Evolutionary conservation across 1,140 invertebrate species (phyloP).

Genomic region (Drosophila suzukii): DNA sequence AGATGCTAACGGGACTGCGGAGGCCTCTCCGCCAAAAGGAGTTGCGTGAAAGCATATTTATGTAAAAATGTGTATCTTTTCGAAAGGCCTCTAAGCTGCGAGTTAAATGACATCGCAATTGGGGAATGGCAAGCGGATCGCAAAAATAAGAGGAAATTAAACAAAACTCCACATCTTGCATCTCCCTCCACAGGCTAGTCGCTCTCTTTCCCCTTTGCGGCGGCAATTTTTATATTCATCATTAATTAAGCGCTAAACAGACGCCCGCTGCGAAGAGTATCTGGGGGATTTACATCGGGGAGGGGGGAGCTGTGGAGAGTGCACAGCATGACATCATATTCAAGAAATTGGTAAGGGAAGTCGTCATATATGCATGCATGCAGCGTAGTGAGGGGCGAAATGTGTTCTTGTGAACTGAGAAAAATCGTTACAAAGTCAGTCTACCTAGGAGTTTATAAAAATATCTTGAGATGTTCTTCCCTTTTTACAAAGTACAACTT

Average conservation of each 20-base stretch:
- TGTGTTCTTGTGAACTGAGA: constrained; percentile 29
- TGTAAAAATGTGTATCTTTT: constrained; percentile 54
- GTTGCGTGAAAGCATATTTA: constrained; percentile 80
- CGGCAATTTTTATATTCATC: constrained; percentile 81
- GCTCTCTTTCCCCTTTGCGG: constrained; percentile 21
- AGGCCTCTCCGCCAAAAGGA: constrained; percentile 12
- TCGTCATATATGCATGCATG: constrained; percentile 16
- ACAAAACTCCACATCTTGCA: constrained; percentile 12
- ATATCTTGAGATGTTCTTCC: neutral
- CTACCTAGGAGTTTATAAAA: neutral
- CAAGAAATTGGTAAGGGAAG: constrained; percentile 65
- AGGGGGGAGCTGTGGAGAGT: constrained; percentile 13
- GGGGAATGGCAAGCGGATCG: constrained; percentile 40
- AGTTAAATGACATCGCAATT: constrained; percentile 53
- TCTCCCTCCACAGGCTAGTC: neutral
- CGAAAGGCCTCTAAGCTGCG: constrained; percentile 41
- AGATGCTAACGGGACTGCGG: constrained; percentile 33
- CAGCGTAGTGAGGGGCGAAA: constrained; percentile 12
- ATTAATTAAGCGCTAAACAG: constrained; percentile 82
- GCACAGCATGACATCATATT: constrained; percentile 74
- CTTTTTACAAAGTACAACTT: neutral
- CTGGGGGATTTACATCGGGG: constrained; percentile 26
- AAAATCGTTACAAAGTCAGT: neutral
- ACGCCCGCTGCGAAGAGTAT: constrained; percentile 65
- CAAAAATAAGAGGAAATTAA: constrained; percentile 12